A percentile compares a stretch with the other conserved stretches of the same genome.
These are phyloP conservation scores for Pipa parva DNA, from an alignment of 2,113 vertebrate genomes.

Conservation along the genomic window DNA sequence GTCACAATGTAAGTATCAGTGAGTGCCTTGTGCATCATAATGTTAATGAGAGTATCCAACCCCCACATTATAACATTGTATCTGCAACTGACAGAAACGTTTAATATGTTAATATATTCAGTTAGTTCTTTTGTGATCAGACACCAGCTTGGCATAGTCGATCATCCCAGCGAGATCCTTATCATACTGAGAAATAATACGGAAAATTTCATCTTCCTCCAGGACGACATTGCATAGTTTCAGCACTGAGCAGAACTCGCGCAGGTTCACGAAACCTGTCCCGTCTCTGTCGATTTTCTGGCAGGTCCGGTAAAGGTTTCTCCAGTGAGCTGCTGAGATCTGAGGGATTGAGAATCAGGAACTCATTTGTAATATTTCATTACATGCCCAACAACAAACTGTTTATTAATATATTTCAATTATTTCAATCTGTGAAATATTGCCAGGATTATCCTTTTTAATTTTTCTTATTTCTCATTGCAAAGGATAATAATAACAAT, in stretches of 20 bases:
- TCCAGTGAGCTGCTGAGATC: slow-evolving; percentile 32
- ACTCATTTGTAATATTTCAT: no score
- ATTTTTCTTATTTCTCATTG: no score
- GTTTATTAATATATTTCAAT: no score
- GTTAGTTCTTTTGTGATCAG: slow-evolving; percentile 1
- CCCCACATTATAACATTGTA: no score
- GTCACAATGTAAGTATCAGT: no score
- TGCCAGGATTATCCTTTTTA: no score
- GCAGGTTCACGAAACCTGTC: slow-evolving; percentile 28
- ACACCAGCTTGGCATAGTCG: slow-evolving; percentile 30
- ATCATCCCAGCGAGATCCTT: slow-evolving; percentile 39
- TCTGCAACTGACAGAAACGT: no score
- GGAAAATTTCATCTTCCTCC: slow-evolving; percentile 43
- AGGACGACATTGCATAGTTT: slow-evolving; percentile 41
- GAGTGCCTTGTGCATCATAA: no score
- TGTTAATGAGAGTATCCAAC: no score
- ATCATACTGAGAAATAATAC: slow-evolving; percentile 36
- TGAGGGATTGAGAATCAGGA: neutral
- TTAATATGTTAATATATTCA: neutral
- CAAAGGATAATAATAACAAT: no score
- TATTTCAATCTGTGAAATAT: no score
- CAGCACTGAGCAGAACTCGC: slow-evolving; percentile 39
- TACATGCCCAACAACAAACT: no score
- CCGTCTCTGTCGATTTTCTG: slow-evolving; percentile 34
- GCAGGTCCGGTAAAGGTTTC: slow-evolving; percentile 32